These are phyloP conservation scores for Microplitis mediator DNA, from an alignment of 1,140 invertebrate genomes.

Conservation along the genomic window DNA sequence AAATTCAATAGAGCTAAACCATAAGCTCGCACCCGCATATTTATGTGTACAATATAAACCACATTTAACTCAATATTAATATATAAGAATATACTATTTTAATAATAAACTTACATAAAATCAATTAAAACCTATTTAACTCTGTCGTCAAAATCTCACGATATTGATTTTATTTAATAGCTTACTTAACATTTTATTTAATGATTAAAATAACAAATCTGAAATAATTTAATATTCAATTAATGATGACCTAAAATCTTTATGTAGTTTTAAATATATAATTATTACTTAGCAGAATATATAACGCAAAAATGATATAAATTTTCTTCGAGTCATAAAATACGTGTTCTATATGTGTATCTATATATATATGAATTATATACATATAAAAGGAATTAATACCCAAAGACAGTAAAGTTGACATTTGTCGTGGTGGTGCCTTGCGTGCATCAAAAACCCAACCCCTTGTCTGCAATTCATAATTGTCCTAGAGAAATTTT, in stretches of 20 bases:
- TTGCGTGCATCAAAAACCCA: slow-evolving; percentile 47
- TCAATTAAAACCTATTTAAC: background rate
- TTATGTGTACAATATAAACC: background rate
- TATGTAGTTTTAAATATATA: too few relatives aligned
- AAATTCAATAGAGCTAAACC: background rate
- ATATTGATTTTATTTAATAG: background rate
- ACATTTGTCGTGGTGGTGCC: slow-evolving; percentile 58
- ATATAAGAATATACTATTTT: too few relatives aligned
- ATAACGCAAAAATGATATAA: too few relatives aligned
- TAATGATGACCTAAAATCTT: too few relatives aligned
- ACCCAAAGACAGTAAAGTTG: slow-evolving; percentile 43
- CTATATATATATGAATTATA: background rate
- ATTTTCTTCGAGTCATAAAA: background rate
- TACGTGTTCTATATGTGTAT: background rate
- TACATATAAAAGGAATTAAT: slow-evolving; percentile 46
- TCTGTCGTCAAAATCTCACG: too few relatives aligned
- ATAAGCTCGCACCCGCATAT: background rate
- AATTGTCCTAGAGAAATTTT: slow-evolving; percentile 43
- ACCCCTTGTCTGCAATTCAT: slow-evolving; percentile 37
- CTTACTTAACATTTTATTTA: too few relatives aligned
- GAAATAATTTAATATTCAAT: too few relatives aligned
- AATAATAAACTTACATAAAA: too few relatives aligned
- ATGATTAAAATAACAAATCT: too few relatives aligned
- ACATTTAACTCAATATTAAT: background rate
- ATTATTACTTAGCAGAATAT: too few relatives aligned